Percentiles rank a stretch among this genome's conserved stretches.
Conservation (phyloP, 30 jellyfish, hydroid and myxozoan genomes). For the Nemopilema nomurai region DNA sequence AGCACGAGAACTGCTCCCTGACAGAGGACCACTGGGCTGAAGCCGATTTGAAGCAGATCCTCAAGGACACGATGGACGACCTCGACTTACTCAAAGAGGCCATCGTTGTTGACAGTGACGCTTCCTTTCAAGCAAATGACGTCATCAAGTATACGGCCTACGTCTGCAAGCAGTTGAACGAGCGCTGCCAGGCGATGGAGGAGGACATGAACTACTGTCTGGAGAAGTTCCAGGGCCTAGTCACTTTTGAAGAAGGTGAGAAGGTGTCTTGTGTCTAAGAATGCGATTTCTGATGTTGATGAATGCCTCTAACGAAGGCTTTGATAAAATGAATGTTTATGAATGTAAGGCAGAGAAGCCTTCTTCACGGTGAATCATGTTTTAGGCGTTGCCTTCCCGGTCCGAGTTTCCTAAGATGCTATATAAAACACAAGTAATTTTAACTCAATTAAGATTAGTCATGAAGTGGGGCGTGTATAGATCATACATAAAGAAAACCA, state of each 20-base stretch:
- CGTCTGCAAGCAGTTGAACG: slow-evolving; percentile 50
- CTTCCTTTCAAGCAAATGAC: slow-evolving; percentile 43
- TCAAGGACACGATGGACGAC: slow-evolving; percentile 62
- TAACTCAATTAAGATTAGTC: too few species aligned
- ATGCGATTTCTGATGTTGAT: too few species aligned
- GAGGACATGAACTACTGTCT: slow-evolving; percentile 57
- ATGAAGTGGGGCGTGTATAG: too few species aligned
- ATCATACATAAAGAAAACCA: too few species aligned
- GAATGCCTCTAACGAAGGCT: too few species aligned
- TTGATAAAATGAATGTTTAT: too few species aligned
- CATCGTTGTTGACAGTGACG: slow-evolving; percentile 12
- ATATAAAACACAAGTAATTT: not conserved
- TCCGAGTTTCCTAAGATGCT: not conserved
- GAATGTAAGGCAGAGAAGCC: too few species aligned
- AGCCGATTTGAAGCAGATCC: slow-evolving; percentile 50
- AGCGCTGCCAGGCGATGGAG: slow-evolving; percentile 46
- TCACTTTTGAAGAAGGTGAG: slow-evolving; percentile 36
- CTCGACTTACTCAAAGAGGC: slow-evolving; percentile 46
- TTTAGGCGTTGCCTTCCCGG: not conserved
- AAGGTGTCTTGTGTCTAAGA: not conserved
- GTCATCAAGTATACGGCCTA: slow-evolving; percentile 29
- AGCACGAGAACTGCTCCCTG: slow-evolving; percentile 15
- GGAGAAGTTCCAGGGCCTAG: slow-evolving; percentile 32
- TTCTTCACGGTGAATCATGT: too few species aligned
- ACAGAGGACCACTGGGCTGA: slow-evolving; percentile 69